phyloP scores from a whole-genome alignment of 2,113 vertebrate genomes.

The Tympanuchus pallidicinctus region DNA sequence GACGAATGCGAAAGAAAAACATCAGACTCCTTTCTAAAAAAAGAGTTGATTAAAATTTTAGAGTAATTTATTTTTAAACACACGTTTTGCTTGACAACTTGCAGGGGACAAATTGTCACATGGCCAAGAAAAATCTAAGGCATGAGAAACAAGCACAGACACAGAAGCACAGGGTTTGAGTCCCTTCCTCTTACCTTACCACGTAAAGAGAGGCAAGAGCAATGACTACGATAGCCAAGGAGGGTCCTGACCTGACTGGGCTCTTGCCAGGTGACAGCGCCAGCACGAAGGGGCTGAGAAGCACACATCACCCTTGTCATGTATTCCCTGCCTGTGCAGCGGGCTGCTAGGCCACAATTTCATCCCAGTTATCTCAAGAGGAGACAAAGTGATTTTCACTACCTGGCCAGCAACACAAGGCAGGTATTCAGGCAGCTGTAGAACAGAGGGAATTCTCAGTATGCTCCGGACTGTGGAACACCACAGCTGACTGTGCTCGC shows the following conservation, averaged over 20 bases:
- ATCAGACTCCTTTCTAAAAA: conserved; percentile 60
- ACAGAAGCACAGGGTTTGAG: neutral
- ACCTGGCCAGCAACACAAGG: neutral
- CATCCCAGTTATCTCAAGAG: neutral
- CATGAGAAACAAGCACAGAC: neutral
- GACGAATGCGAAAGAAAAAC: conserved; percentile 55
- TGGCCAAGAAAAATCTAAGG: conserved; percentile 14
- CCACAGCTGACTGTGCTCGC: neutral
- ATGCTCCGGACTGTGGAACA: neutral
- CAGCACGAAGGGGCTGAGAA: neutral
- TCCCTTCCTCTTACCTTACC: neutral
- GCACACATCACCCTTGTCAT: fast-evolving
- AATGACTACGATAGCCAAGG: neutral
- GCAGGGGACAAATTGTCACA: conserved; percentile 50
- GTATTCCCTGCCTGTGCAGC: fast-evolving
- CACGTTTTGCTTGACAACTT: conserved; percentile 57
- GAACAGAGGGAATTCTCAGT: neutral
- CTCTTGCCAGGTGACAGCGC: neutral
- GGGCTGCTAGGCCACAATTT: neutral
- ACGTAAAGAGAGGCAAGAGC: neutral
- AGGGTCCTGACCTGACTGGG: neutral
- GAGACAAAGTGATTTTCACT: neutral
- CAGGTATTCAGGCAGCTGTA: neutral
- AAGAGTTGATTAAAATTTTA: conserved; percentile 69
- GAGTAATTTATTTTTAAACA: conserved; percentile 64